Evolutionary conservation across 2,797 vertebrate species (phyloP).

Genomic region (Typhlichthys subterraneus): DNA sequence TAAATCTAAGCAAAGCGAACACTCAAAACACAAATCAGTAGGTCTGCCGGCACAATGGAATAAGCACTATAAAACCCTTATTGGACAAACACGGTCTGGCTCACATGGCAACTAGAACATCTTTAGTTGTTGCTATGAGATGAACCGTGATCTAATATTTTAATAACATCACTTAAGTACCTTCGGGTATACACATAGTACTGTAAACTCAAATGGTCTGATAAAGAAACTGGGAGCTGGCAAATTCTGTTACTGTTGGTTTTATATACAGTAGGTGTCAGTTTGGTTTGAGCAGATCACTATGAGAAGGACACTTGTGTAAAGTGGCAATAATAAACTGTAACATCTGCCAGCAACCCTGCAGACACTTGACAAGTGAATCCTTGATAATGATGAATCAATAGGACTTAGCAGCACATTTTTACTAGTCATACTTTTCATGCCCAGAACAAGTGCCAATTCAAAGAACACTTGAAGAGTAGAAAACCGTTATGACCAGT

Average conservation of each 20-base stretch:
- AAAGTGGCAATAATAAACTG: neutral
- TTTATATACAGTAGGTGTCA: neutral
- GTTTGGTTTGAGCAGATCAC: neutral
- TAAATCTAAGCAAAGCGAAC: no score
- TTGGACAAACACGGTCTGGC: conserved; percentile 48
- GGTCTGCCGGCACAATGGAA: conserved; percentile 32
- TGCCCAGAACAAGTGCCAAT: no score
- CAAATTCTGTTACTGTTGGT: neutral
- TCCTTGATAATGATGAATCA: neutral
- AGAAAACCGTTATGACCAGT: no score
- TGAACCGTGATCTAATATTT: conserved; percentile 49
- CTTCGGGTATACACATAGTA: conserved; percentile 10
- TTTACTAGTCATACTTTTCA: no score
- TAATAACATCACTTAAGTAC: neutral
- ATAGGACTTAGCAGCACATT: no score
- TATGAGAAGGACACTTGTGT: no score
- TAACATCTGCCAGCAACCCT: neutral
- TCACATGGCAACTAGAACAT: conserved; percentile 73
- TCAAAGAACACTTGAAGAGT: no score
- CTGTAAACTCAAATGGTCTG: neutral
- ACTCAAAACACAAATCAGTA: neutral
- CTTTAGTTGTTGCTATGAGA: conserved; percentile 34
- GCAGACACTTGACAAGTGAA: neutral
- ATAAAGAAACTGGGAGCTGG: conserved; percentile 19
- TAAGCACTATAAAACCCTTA: conserved; percentile 50